phyloP scores from a whole-genome alignment of 2,888 invertebrate species.

The Xestia ashworthii region DNA sequence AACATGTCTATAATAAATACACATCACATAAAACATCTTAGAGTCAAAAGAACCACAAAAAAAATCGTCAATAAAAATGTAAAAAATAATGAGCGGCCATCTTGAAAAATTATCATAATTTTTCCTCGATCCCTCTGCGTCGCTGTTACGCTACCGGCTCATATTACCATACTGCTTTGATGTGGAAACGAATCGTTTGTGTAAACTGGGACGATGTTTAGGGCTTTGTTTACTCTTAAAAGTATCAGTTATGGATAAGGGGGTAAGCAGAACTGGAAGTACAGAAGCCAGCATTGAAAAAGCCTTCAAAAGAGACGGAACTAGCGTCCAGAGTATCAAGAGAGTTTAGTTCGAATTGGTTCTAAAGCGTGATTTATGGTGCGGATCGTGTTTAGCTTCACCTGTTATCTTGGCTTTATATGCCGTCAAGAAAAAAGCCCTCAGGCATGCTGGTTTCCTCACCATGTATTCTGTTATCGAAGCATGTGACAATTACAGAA shows the following conservation, averaged over 20 bases:
- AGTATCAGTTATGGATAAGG: neutral
- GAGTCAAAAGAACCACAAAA: conserved; percentile 12
- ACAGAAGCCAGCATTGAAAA: neutral
- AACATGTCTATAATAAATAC: too few relatives aligned
- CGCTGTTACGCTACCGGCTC: conserved; percentile 17
- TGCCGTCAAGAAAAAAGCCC: too few relatives aligned
- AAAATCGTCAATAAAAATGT: conserved; percentile 19
- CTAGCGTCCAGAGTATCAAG: neutral
- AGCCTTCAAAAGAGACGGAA: too few relatives aligned
- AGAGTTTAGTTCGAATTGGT: neutral
- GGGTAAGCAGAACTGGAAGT: neutral
- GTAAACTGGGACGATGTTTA: conserved; percentile 28
- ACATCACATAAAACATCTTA: neutral
- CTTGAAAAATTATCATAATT: conserved; percentile 55
- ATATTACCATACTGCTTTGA: conserved; percentile 70
- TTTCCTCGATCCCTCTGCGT: conserved; percentile 28
- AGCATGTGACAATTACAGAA: too few relatives aligned
- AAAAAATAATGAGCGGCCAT: conserved; percentile 49
- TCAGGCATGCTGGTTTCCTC: too few relatives aligned
- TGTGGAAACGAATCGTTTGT: conserved; percentile 60
- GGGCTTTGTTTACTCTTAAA: conserved; percentile 5
- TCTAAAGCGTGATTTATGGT: too few relatives aligned
- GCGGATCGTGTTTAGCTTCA: too few relatives aligned
- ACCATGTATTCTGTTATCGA: too few relatives aligned
- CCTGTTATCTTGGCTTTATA: too few relatives aligned